Percentiles rank a stretch among this genome's conserved stretches.
Evolutionary conservation across 2,113 vertebrate species (phyloP).

Genomic region (Grallaria varia): DNA sequence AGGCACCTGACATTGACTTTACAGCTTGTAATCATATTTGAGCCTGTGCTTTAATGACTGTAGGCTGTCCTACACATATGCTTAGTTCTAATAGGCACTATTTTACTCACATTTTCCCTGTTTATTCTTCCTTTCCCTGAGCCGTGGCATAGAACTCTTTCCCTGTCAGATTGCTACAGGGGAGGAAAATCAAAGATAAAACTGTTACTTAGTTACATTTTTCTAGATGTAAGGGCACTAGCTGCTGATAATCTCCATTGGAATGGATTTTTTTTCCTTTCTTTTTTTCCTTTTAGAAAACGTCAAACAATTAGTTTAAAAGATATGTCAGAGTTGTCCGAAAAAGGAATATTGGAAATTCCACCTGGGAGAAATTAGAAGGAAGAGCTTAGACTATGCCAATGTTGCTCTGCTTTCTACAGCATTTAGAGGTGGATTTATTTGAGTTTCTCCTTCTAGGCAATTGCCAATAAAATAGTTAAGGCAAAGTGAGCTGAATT

Average conservation of each 20-base stretch:
- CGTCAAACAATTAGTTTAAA: neutral
- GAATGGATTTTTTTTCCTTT: neutral
- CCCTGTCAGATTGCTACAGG: neutral
- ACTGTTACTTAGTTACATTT: neutral
- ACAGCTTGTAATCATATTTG: neutral
- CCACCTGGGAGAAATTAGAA: neutral
- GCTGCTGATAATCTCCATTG: neutral
- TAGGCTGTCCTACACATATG: neutral
- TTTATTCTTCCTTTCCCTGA: constrained; percentile 31
- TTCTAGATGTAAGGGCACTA: neutral
- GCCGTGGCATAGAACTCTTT: neutral
- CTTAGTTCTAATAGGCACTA: neutral
- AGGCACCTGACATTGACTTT: neutral
- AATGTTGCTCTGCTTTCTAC: neutral
- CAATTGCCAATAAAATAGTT: neutral
- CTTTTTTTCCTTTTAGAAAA: neutral
- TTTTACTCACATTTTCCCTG: neutral
- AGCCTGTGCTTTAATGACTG: constrained; percentile 29
- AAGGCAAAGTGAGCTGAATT: neutral
- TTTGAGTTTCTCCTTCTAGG: neutral
- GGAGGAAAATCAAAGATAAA: neutral
- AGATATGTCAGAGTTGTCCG: neutral
- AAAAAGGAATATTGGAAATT: neutral
- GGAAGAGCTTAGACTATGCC: neutral
- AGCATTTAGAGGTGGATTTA: neutral